A percentile compares a stretch with the other conserved stretches of the same genome.
Evolutionary conservation across 2,797 vertebrate species (phyloP).

Genomic region (Knipowitschia caucasica): DNA sequence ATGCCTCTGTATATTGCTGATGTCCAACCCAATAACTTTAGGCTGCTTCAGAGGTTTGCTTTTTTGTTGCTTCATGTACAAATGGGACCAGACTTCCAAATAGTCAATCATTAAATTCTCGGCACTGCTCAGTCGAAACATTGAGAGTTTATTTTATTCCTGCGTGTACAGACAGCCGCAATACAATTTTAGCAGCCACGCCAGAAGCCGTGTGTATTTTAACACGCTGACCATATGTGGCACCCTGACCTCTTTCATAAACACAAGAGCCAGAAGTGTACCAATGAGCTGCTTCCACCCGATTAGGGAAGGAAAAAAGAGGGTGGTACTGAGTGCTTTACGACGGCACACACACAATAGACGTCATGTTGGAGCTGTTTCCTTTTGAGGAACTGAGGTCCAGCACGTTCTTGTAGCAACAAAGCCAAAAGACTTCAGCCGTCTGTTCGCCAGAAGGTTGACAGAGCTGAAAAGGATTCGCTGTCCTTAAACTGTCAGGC

Average conservation of each 20-base stretch:
- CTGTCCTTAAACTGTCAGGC: conserved; percentile 59
- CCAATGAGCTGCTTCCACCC: conserved; percentile 55
- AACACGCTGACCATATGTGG: conserved; percentile 78
- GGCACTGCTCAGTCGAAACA: conserved; percentile 68
- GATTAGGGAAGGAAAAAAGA: conserved; percentile 45
- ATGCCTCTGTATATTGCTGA: conserved; percentile 69
- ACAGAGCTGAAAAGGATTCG: conserved; percentile 69
- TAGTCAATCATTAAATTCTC: conserved; percentile 79
- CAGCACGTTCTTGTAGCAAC: conserved; percentile 61
- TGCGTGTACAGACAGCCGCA: conserved; percentile 79
- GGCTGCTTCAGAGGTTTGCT: conserved; percentile 62
- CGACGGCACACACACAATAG: conserved; percentile 50
- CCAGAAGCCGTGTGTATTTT: conserved; percentile 79
- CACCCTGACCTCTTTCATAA: conserved; percentile 78
- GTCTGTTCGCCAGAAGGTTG: conserved; percentile 71
- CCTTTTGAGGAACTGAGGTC: conserved; percentile 66
- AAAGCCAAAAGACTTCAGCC: conserved; percentile 61
- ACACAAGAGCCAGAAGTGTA: conserved; percentile 69
- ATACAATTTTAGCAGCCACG: conserved; percentile 76
- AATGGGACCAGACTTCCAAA: conserved; percentile 76
- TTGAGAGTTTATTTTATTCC: conserved; percentile 81
- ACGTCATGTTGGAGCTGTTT: conserved; percentile 57
- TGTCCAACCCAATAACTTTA: conserved; percentile 74
- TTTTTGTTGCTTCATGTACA: conserved; percentile 64
- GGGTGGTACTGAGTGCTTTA: conserved; percentile 31